Evolutionary conservation across 1,140 invertebrate genomes (phyloP).

Genomic region (Ceratina australensis): DNA sequence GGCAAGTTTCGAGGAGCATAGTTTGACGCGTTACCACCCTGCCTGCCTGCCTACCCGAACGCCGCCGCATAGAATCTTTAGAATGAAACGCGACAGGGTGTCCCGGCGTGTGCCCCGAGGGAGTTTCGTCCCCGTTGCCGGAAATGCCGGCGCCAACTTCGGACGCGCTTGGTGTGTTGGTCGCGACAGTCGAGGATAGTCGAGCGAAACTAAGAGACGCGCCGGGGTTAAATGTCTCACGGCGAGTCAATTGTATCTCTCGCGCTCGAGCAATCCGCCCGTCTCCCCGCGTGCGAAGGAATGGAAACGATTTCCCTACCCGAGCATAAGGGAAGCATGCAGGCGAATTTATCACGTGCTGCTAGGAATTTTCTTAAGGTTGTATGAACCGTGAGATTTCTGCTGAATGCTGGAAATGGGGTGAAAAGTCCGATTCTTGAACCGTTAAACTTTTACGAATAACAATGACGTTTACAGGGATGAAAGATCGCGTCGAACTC

Average conservation of each 20-base stretch:
- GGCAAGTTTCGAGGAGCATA: constrained; percentile 39
- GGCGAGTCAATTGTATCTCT: constrained; percentile 9
- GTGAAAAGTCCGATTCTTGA: no score
- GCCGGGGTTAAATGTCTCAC: background rate
- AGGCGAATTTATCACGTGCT: no score
- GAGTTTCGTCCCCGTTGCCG: constrained; percentile 22
- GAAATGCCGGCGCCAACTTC: constrained; percentile 42
- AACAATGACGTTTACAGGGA: no score
- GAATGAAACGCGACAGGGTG: constrained; percentile 40
- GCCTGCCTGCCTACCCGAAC: no score
- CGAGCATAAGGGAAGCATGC: no score
- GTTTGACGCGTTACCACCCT: constrained; percentile 43
- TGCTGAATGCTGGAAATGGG: no score
- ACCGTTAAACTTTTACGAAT: no score
- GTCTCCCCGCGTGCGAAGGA: background rate
- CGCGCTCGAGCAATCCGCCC: background rate
- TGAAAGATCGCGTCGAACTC: no score
- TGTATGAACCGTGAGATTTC: no score
- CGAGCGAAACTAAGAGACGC: constrained; percentile 4
- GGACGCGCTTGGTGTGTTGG: constrained; percentile 13
- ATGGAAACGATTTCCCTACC: background rate
- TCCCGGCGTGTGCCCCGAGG: constrained; percentile 16
- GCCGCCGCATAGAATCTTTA: constrained; percentile 42
- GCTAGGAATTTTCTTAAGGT: no score
- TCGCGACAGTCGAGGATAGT: background rate